Percentiles rank a stretch among this genome's conserved stretches.
Evolutionary conservation across 2,888 invertebrate genomes (phyloP).

Genomic region (Mythimna lalbum): DNA sequence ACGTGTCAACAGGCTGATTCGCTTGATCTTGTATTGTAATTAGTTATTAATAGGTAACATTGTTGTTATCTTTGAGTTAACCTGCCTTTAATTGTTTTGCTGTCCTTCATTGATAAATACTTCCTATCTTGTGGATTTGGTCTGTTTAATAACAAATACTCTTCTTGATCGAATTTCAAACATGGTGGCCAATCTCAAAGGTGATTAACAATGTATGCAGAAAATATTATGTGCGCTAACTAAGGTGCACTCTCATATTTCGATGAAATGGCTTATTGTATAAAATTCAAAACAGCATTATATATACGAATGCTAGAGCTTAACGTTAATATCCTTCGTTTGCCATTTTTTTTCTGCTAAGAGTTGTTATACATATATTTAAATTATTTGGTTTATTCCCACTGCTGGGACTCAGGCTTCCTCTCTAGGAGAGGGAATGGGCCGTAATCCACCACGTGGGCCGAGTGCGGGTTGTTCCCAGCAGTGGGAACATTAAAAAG

Average conservation of each 20-base stretch:
- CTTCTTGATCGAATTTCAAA: no score
- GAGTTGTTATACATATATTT: neutral
- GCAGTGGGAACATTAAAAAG: no score
- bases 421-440: no score
- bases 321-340: neutral
- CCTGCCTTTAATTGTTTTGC: neutral
- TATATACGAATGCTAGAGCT: neutral
- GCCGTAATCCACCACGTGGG: no score
- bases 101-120: neutral
- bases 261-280: no score
- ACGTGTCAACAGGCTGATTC: slow-evolving; percentile 20
- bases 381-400: no score
- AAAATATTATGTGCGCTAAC: no score
- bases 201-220: no score
- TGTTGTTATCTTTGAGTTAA: neutral
- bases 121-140: neutral
- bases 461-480: no score
- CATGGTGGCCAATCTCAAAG: no score
- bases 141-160: neutral
- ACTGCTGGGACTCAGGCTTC: no score
- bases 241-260: no score
- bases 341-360: neutral
- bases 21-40: slow-evolving; percentile 9
- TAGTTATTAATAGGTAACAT: neutral
- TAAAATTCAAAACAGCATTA: neutral